Conservation (phyloP, 2,797 vertebrate genomes). For the Clarias pachynema region DNA sequence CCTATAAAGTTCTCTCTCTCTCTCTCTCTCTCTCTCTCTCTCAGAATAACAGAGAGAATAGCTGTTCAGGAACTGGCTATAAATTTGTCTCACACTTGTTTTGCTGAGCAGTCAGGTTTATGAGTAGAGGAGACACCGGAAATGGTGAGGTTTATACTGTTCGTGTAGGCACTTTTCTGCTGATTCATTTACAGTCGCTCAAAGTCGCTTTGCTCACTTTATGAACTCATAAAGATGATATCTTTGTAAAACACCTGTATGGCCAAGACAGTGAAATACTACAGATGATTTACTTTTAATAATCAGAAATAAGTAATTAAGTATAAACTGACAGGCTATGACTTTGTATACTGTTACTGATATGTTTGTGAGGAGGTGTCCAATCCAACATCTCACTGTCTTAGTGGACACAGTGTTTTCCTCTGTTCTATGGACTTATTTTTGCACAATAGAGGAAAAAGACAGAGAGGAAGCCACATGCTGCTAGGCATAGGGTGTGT, state of each 20-base stretch:
- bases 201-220: not conserved
- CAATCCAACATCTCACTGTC: not conserved
- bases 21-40: not conserved
- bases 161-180: slow-evolving; percentile 13
- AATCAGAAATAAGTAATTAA: not conserved
- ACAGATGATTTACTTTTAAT: not conserved
- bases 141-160: not conserved
- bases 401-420: not conserved
- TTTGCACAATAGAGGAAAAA: slow-evolving; percentile 21
- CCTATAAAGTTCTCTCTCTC: not conserved
- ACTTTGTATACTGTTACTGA: not conserved
- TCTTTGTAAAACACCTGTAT: not conserved
- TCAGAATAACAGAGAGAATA: not conserved
- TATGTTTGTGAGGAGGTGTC: not conserved
- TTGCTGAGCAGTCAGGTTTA: slow-evolving; percentile 5
- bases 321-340: not conserved
- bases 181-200: slow-evolving; percentile 13
- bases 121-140: slow-evolving; percentile 1
- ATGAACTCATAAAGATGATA: slow-evolving; percentile 19
- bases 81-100: not conserved
- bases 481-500: slow-evolving; percentile 34
- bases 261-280: too few species aligned
- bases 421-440: slow-evolving; percentile 1
- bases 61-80: not conserved
- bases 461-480: slow-evolving; percentile 35